A percentile compares a stretch with the other conserved stretches of the same genome.
phyloP scores from a whole-genome alignment of 1,140 invertebrate genomes.

The Halesus radiatus region DNA sequence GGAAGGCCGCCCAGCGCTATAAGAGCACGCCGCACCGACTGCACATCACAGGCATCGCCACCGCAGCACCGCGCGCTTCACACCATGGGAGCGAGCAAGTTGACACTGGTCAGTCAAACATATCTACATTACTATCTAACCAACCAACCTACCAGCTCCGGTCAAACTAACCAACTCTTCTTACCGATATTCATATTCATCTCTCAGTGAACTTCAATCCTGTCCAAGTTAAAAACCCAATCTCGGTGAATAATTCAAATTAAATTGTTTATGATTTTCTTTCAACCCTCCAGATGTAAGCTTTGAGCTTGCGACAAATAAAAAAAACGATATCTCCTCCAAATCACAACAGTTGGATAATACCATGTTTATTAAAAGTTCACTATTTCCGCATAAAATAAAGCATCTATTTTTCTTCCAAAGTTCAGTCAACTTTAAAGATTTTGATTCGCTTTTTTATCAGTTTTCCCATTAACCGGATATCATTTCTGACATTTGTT shows the following conservation, averaged over 20 bases:
- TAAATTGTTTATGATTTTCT: too few relatives aligned
- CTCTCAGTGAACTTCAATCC: not conserved
- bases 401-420: too few relatives aligned
- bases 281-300: too few relatives aligned
- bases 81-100: conserved; percentile 32
- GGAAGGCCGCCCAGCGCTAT: not conserved
- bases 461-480: not conserved
- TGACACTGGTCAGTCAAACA: conserved; percentile 26
- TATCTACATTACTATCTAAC: not conserved
- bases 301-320: too few relatives aligned
- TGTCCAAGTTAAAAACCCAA: not conserved
- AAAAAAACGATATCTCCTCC: too few relatives aligned
- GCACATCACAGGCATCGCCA: conserved; percentile 4
- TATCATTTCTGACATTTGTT: not conserved
- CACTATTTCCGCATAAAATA: not conserved
- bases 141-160: not conserved
- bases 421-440: too few relatives aligned
- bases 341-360: too few relatives aligned
- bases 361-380: too few relatives aligned
- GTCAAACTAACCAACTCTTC: not conserved
- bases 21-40: not conserved
- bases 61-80: conserved; percentile 31
- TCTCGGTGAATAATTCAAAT: too few relatives aligned
- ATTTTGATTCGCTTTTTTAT: conserved; percentile 1
- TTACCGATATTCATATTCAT: not conserved